phyloP scores from a whole-genome alignment of 2,888 invertebrate genomes.

The Ferrisia virgata region DNA sequence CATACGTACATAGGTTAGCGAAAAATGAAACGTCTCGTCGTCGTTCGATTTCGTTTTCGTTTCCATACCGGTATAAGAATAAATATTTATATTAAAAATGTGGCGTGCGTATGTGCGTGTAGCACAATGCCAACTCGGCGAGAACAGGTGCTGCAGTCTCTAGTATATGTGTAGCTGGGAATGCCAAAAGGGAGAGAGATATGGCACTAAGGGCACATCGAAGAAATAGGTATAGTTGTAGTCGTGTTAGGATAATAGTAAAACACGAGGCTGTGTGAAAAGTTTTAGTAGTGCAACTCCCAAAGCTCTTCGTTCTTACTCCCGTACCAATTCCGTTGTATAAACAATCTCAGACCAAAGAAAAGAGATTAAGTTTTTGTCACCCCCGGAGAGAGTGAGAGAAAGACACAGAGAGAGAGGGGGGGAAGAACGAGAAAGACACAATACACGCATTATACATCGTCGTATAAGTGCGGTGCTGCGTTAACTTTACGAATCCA shows the following conservation, averaged over 20 bases:
- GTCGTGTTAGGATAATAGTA: conserved; percentile 37
- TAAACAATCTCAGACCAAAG: conserved; percentile 44
- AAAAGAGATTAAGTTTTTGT: conserved; percentile 45
- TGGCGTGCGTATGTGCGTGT: not conserved
- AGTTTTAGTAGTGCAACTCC: conserved; percentile 41
- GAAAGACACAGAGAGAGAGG: not conserved
- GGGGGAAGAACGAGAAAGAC: not conserved
- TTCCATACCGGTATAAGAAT: conserved; percentile 36
- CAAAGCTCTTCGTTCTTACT: conserved; percentile 36
- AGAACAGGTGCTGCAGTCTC: not conserved
- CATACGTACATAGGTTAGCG: not conserved
- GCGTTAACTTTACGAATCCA: conserved; percentile 44
- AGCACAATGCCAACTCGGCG: too few relatives aligned
- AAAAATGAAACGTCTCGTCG: not conserved
- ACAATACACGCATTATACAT: not conserved
- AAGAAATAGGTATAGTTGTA: not conserved
- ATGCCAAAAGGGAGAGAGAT: not conserved
- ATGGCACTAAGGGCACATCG: not conserved
- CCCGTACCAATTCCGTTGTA: conserved; percentile 41
- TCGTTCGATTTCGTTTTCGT: conserved; percentile 23
- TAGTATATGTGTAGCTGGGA: too few relatives aligned
- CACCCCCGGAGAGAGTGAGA: conserved; percentile 5
- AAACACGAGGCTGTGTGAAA: conserved; percentile 40
- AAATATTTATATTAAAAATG: conserved; percentile 41
- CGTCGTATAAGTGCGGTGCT: not conserved